These are phyloP conservation scores for Spicauda simplicius DNA, from an alignment of 2,888 invertebrate genomes.

Conservation along the genomic window DNA sequence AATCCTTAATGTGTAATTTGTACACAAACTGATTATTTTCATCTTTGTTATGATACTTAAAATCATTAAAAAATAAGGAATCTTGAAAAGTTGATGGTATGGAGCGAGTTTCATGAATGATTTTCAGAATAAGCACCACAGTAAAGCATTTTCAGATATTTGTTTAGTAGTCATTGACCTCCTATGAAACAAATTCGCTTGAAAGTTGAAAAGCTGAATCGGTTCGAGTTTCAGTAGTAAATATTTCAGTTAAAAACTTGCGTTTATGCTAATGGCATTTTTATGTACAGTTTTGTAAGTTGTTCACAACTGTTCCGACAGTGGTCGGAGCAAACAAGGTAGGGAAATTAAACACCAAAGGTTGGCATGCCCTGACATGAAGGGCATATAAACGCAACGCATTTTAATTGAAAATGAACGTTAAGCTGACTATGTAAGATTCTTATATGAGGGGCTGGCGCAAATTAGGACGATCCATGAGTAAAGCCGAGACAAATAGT, in stretches of 20 bases:
- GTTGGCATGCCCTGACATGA: background rate
- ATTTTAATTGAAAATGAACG: conserved; percentile 1
- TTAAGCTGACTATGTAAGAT: background rate
- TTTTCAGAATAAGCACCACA: too few species aligned
- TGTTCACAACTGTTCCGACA: conserved; percentile 2
- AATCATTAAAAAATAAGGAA: too few species aligned
- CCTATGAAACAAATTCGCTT: background rate
- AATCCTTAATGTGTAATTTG: too few species aligned
- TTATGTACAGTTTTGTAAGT: background rate
- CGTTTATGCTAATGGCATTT: background rate
- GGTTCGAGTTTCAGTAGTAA: background rate
- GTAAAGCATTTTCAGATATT: conserved; percentile 5
- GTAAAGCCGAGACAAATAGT: conserved; percentile 22
- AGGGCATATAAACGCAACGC: background rate
- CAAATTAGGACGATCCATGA: conserved; percentile 33
- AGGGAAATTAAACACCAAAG: background rate
- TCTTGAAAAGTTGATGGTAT: too few species aligned
- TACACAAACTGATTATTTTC: too few species aligned
- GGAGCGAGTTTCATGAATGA: too few species aligned
- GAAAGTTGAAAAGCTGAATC: background rate
- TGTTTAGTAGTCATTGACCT: background rate
- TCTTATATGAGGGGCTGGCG: background rate
- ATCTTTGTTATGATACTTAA: too few species aligned
- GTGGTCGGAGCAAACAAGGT: conserved; percentile 4
- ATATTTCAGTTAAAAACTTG: background rate